These are phyloP conservation scores for Sialia sialis DNA, from an alignment of 2,113 vertebrate genomes.

Conservation along the genomic window DNA sequence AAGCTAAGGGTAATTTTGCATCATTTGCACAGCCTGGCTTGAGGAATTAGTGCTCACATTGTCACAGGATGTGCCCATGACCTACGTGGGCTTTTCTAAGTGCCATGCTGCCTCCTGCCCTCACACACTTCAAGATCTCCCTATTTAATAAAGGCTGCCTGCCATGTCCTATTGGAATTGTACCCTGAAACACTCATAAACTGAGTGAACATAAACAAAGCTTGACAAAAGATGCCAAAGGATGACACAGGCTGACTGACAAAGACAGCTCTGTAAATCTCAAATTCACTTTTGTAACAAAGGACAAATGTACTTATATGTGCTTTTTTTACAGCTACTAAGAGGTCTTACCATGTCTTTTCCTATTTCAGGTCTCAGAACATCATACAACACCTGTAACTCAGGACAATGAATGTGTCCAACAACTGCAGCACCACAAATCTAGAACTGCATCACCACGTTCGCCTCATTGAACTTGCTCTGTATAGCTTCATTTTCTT, in stretches of 20 bases:
- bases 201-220: background rate
- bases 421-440: background rate
- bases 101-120: background rate
- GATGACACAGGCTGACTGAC: background rate
- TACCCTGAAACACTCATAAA: background rate
- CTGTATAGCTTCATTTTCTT: slow-evolving; percentile 8
- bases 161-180: background rate
- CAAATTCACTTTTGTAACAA: background rate
- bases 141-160: background rate
- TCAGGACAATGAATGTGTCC: background rate
- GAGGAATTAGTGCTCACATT: background rate
- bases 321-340: background rate
- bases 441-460: background rate
- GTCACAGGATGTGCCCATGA: background rate
- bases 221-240: background rate
- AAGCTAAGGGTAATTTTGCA: background rate
- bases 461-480: background rate
- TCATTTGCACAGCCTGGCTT: background rate
- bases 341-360: background rate
- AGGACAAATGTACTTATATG: background rate
- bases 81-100: background rate
- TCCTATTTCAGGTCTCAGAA: slow-evolving; percentile 13
- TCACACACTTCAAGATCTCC: background rate
- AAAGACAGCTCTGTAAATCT: background rate
- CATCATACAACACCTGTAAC: background rate